phyloP scores from a whole-genome alignment of 1,140 invertebrate genomes.

The Archivesica marissinica region DNA sequence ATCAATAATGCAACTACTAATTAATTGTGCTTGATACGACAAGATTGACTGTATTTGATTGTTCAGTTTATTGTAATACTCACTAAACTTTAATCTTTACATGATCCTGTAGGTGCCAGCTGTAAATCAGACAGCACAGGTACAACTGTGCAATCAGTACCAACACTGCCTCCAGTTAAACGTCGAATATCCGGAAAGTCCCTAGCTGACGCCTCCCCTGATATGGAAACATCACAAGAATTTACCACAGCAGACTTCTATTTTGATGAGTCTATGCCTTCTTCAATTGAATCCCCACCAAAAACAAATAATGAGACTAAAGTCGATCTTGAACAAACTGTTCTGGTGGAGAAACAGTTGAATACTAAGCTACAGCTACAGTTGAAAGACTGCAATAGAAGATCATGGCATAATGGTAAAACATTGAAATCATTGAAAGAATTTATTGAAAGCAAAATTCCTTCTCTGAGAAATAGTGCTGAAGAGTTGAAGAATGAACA shows the following conservation, averaged over 20 bases:
- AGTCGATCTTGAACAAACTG: conserved; percentile 41
- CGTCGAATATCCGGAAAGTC: conserved; percentile 22
- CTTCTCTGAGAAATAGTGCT: conserved; percentile 28
- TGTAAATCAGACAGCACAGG: not conserved
- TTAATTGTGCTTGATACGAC: no score
- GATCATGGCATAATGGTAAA: conserved; percentile 51
- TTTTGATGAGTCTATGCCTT: conserved; percentile 91
- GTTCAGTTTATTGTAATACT: no score
- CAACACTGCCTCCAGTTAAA: conserved; percentile 14
- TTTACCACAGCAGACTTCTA: conserved; percentile 93
- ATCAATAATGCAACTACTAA: no score
- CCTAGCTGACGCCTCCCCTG: conserved; percentile 69
- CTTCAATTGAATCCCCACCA: conserved; percentile 82
- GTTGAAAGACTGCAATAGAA: conserved; percentile 56
- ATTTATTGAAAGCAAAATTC: conserved; percentile 58
- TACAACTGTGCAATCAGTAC: not conserved
- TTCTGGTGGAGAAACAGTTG: conserved; percentile 65
- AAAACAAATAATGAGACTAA: conserved; percentile 64
- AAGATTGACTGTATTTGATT: no score
- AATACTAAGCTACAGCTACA: conserved; percentile 56
- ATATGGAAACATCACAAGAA: conserved; percentile 84
- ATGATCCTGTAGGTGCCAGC: no score
- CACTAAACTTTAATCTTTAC: no score
- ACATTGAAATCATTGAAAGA: conserved; percentile 62
- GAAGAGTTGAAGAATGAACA: conserved; percentile 46